Conservation (phyloP, 2,888 invertebrate genomes). For the Rosalia funebris region DNA sequence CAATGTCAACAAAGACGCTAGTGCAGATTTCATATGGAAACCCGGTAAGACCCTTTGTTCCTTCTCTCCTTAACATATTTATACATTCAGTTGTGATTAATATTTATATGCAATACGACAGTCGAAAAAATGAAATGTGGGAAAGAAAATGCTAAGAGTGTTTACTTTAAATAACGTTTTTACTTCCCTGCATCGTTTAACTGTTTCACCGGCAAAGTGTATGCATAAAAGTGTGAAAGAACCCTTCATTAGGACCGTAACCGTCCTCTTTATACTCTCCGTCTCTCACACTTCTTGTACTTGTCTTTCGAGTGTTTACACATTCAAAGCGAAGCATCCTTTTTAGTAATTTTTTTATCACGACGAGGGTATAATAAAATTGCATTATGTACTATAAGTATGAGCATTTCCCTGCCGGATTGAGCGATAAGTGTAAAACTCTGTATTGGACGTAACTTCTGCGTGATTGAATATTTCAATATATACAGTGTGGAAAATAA, state of each 20-base stretch:
- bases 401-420: neutral
- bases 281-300: slow-evolving; percentile 18
- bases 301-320: slow-evolving; percentile 36
- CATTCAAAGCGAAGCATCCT: slow-evolving; percentile 32
- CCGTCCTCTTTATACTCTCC: slow-evolving; percentile 18
- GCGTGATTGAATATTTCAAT: no score
- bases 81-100: no score
- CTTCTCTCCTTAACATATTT: no score
- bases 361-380: neutral
- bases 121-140: no score
- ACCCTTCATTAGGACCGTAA: slow-evolving; percentile 37
- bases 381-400: neutral
- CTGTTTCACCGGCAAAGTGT: slow-evolving; percentile 9
- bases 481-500: no score
- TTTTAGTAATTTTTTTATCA: slow-evolving; percentile 3
- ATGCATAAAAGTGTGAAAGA: slow-evolving; percentile 25
- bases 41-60: no score
- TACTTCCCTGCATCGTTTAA: slow-evolving; percentile 3
- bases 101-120: no score
- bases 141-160: no score
- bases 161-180: neutral
- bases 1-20: no score
- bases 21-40: no score
- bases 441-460: no score
- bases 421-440: no score